These are phyloP conservation scores for Helogale parvula DNA, from an alignment of 2,113 vertebrate genomes.

Conservation along the genomic window DNA sequence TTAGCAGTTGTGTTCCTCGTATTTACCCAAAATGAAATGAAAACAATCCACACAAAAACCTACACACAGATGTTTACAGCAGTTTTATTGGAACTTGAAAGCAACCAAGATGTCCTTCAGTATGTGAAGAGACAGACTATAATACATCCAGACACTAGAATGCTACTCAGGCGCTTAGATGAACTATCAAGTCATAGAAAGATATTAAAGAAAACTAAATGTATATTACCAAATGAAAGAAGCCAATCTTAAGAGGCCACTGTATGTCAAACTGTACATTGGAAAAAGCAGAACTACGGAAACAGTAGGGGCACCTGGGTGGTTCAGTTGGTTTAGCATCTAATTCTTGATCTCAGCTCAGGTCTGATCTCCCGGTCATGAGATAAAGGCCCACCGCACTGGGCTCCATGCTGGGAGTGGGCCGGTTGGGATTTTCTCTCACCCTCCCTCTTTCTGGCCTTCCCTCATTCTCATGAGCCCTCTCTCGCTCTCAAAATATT, in stretches of 20 bases:
- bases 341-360: no score
- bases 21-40: constrained; percentile 30
- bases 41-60: background rate
- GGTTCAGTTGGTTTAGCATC: no score
- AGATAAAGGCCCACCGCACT: no score
- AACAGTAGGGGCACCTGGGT: background rate
- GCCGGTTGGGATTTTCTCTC: no score
- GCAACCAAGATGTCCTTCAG: constrained; percentile 15
- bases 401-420: no score
- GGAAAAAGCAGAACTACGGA: background rate
- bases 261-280: background rate
- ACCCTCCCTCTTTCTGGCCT: no score
- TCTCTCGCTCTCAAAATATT: no score
- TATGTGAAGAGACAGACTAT: background rate
- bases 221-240: background rate
- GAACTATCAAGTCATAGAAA: constrained; percentile 6
- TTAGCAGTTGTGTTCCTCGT: background rate
- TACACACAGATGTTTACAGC: background rate
- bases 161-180: background rate
- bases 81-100: background rate
- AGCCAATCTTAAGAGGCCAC: background rate
- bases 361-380: no score
- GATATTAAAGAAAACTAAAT: background rate
- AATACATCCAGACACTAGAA: background rate
- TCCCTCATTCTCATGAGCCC: no score